phyloP scores from a whole-genome alignment of 2,888 invertebrate genomes.

The Epinotia brunnichana region DNA sequence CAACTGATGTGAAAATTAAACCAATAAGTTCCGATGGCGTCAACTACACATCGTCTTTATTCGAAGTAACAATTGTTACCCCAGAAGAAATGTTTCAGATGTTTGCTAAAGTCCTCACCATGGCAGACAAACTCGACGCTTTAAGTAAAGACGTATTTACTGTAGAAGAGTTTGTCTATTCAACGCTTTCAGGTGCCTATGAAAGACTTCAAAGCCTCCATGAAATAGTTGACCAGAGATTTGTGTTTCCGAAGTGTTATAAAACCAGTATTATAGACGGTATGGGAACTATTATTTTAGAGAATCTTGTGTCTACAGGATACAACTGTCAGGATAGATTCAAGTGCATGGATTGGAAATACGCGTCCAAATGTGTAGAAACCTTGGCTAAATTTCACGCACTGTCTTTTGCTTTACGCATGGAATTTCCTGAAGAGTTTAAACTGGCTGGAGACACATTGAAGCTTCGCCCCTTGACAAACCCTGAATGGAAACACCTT shows the following conservation, averaged over 20 bases:
- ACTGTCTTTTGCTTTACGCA: conserved; percentile 18
- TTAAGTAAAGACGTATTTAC: too few relatives aligned
- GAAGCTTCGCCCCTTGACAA: not conserved
- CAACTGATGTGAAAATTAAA: not conserved
- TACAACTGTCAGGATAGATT: conserved; percentile 6
- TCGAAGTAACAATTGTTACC: not conserved
- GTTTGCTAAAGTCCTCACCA: conserved; percentile 2
- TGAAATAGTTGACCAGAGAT: too few relatives aligned
- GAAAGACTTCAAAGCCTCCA: too few relatives aligned
- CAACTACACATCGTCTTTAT: not conserved
- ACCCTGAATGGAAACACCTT: not conserved
- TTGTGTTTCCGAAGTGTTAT: too few relatives aligned
- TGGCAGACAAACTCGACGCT: too few relatives aligned
- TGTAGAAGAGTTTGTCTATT: too few relatives aligned
- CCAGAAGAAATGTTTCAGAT: not conserved
- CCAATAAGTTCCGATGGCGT: not conserved
- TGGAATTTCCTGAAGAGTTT: conserved; percentile 14
- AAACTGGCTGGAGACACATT: not conserved
- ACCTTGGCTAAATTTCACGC: conserved; percentile 30
- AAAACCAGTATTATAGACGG: too few relatives aligned
- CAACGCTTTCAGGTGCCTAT: too few relatives aligned
- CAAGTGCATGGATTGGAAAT: conserved; percentile 12
- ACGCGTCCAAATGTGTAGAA: conserved; percentile 29
- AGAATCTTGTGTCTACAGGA: conserved; percentile 22
- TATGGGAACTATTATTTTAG: too few relatives aligned